A percentile compares a stretch with the other conserved stretches of the same genome.
These are phyloP conservation scores for Cyclopterus lumpus DNA, from an alignment of 2,797 vertebrate genomes.

Conservation along the genomic window DNA sequence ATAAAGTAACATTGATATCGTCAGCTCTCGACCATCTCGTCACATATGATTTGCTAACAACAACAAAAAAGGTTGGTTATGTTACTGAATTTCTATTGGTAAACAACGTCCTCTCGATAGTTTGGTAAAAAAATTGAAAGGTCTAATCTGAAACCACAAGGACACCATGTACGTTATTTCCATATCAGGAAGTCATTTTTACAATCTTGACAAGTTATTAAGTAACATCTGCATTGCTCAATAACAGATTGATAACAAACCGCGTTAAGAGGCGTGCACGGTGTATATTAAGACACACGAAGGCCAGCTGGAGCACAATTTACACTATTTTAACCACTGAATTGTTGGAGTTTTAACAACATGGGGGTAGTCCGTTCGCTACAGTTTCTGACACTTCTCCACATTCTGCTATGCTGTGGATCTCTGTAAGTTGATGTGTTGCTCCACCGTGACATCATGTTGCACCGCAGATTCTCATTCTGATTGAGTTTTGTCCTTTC, in stretches of 20 bases:
- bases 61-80: not conserved
- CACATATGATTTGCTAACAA: not conserved
- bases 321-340: not conserved
- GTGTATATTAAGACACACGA: not conserved
- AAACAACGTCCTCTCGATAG: not conserved
- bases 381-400: constrained; percentile 41
- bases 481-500: constrained; percentile 26
- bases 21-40: not conserved
- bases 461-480: not conserved
- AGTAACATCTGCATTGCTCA: constrained; percentile 35
- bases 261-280: not conserved
- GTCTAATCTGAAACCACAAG: not conserved
- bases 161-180: constrained; percentile 11
- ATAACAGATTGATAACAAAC: constrained; percentile 37
- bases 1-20: not conserved
- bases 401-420: constrained; percentile 50
- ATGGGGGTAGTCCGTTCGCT: constrained; percentile 56
- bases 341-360: constrained; percentile 17
- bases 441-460: not conserved
- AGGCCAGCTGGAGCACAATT: not conserved
- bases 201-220: constrained; percentile 38
- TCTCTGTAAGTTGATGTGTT: constrained; percentile 53
- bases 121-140: not conserved
- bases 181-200: constrained; percentile 10
- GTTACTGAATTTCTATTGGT: not conserved